Evolutionary conservation across 2,888 invertebrate species (phyloP), one percentile per base, ranked within the genome.

Genomic region (Drosophila multiciliata): DNA sequence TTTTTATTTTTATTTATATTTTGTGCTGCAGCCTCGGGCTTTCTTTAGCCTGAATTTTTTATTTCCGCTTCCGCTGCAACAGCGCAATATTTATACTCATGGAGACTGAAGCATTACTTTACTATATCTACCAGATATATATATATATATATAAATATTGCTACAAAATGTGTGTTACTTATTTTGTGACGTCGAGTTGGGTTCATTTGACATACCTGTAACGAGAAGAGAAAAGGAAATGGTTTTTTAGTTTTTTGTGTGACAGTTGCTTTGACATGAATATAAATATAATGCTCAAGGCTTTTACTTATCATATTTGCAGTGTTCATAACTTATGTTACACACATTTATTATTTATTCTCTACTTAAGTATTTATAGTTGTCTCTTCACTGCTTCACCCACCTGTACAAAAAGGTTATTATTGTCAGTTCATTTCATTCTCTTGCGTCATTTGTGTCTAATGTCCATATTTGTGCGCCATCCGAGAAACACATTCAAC

Each of bases 21-120:
- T 64, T 20, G 3, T 29, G 62, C 17, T 36, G 36, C 6, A 52
- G 32, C 76, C 75, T 52, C 58, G 50, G 48, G 70, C 75, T 49
- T 33, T 58, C 29, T 60, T 55, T 54, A 17, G 63, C 48, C 64
- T 52, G 58, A 72, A 73, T 74, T 82, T 82, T 60, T 70, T 67
- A 71, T 73, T 66, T 88, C 86, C 86, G 75, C 65, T 70, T 66
- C 66, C 53, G 64, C 15, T 15, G 45, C 20, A 23, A 23, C 53
- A 52, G 57, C 23, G 50, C 20, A 58, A 55, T 40, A 40, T 40
- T n/a, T 40, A 9, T 9, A n/a, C 5, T n/a, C 15, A 20, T 20
- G 12, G 1, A 40, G 69, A 69, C 69, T 60, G 55, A 61, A 64
- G 49, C 66, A 73, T 4, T 59, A 50, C 15, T 58, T 38, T 38